A percentile compares a stretch with the other conserved stretches of the same genome.
Conservation (phyloP, 1,140 invertebrate species). For the Polypedilum vanderplanki region DNA sequence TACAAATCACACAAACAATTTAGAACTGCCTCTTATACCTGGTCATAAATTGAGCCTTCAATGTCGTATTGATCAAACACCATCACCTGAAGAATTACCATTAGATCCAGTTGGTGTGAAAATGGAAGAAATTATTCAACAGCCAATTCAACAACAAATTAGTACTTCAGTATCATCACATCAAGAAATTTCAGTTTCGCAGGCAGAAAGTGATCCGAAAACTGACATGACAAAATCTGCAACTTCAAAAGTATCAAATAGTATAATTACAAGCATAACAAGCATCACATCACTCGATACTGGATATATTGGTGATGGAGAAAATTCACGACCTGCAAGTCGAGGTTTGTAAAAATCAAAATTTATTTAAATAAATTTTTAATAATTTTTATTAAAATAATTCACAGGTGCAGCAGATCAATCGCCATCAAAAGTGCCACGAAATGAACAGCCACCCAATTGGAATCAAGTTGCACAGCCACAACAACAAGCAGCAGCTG, state of each 20-base stretch:
- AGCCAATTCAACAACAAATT: constrained; percentile 32
- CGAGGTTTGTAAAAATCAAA: constrained; percentile 42
- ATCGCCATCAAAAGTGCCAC: constrained; percentile 47
- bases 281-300: constrained; percentile 78
- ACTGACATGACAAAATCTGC: constrained; percentile 53
- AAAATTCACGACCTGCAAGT: constrained; percentile 71
- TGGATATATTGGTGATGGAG: constrained; percentile 79
- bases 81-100: constrained; percentile 72
- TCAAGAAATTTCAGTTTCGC: constrained; percentile 43
- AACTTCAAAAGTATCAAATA: constrained; percentile 53
- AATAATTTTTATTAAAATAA: no score
- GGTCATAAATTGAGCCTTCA: constrained; percentile 37
- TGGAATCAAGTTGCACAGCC: constrained; percentile 31
- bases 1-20: constrained; percentile 47
- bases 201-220: constrained; percentile 50
- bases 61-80: constrained; percentile 60
- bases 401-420: constrained; percentile 54
- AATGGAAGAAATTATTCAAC: constrained; percentile 37
- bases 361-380: no score
- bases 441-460: constrained; percentile 32
- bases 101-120: constrained; percentile 58
- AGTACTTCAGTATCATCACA: constrained; percentile 38
- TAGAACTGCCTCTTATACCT: constrained; percentile 48
- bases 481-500: constrained; percentile 34
- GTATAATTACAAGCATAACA: constrained; percentile 74